These are phyloP conservation scores for Charanyca ferruginea DNA, from an alignment of 2,888 invertebrate genomes.

Conservation along the genomic window DNA sequence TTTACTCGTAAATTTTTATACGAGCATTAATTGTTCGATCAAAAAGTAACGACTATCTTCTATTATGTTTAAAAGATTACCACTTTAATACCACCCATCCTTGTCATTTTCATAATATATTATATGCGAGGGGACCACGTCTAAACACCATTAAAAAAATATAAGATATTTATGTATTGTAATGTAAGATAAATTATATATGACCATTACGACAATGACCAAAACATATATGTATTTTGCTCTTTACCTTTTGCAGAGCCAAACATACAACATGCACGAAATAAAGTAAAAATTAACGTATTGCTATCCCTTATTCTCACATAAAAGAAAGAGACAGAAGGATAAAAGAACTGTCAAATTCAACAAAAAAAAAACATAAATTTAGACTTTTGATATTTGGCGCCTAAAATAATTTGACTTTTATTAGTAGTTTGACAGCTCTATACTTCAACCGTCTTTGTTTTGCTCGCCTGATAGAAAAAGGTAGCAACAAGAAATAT, in stretches of 20 bases:
- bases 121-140: background rate
- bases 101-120: constrained; percentile 15
- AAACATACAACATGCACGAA: background rate
- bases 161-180: background rate
- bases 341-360: constrained; percentile 7
- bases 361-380: background rate
- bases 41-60: background rate
- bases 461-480: background rate
- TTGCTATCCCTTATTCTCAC: background rate
- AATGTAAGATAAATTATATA: too few species aligned
- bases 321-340: background rate
- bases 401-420: constrained; percentile 11
- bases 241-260: background rate
- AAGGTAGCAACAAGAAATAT: background rate
- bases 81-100: background rate
- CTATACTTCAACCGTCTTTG: background rate
- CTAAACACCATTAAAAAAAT: constrained; percentile 3
- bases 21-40: constrained; percentile 14
- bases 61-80: background rate
- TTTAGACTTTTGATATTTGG: background rate
- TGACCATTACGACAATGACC: too few species aligned
- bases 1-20: background rate
- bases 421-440: background rate
- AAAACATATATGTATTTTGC: background rate
- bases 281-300: background rate